These are phyloP conservation scores for Pseudolycoriella hygida DNA, from an alignment of 2,888 invertebrate genomes.

Conservation along the genomic window DNA sequence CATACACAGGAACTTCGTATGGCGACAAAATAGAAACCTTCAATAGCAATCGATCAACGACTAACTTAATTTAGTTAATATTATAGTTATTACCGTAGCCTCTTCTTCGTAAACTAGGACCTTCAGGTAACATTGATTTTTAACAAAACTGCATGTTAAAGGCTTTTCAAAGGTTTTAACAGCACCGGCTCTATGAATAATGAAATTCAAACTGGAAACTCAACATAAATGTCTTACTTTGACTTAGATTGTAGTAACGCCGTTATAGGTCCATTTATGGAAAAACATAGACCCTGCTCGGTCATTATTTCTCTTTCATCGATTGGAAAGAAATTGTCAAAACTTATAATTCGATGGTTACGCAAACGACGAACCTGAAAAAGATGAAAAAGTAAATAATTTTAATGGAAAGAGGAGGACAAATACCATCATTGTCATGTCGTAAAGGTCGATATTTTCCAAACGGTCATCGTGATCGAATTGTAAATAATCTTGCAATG, in stretches of 20 bases:
- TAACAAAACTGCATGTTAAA: background rate
- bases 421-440: constrained; percentile 1
- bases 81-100: background rate
- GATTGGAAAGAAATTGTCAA: background rate
- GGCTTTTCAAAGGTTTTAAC: background rate
- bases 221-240: no score
- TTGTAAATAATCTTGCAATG: constrained; percentile 6
- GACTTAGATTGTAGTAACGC: background rate
- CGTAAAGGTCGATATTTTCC: background rate
- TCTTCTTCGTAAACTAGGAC: background rate
- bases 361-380: background rate
- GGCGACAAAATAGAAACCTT: background rate
- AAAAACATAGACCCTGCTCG: background rate
- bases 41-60: no score
- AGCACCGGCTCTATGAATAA: no score
- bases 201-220: no score
- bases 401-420: no score
- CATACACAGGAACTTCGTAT: constrained; percentile 2
- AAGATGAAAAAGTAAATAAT: no score
- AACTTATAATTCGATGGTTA: background rate
- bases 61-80: background rate
- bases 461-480: constrained; percentile 3
- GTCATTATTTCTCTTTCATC: background rate
- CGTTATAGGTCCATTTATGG: background rate
- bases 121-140: background rate